Conservation (phyloP, 2,888 invertebrate genomes). For the Mellilla xanthometata region DNA sequence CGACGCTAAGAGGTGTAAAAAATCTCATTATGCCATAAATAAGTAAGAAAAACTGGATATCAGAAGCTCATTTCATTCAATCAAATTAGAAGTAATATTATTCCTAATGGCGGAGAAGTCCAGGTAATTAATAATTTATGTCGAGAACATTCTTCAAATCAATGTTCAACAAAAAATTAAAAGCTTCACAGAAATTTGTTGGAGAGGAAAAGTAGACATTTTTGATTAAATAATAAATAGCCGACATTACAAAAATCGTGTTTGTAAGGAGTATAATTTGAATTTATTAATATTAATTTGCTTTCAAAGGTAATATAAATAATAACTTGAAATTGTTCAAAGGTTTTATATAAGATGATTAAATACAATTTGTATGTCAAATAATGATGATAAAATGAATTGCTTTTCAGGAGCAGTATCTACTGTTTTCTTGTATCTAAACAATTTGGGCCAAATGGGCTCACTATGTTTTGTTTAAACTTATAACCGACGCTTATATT, state of each 20-base stretch:
- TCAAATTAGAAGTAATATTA: slow-evolving; percentile 51
- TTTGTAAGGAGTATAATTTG: slow-evolving; percentile 8
- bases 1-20: neutral
- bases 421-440: neutral
- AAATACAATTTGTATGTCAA: too few species aligned
- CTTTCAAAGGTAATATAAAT: too few species aligned
- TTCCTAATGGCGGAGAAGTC: slow-evolving; percentile 54
- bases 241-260: slow-evolving; percentile 18
- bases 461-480: slow-evolving; percentile 25
- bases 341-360: too few species aligned
- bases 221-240: slow-evolving; percentile 22
- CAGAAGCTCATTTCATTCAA: slow-evolving; percentile 32
- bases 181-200: slow-evolving; percentile 35
- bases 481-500: slow-evolving; percentile 42
- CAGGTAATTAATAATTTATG: slow-evolving; percentile 58
- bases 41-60: slow-evolving; percentile 14
- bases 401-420: neutral
- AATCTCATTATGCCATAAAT: neutral
- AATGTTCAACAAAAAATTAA: slow-evolving; percentile 55
- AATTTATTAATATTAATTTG: neutral
- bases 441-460: slow-evolving; percentile 3
- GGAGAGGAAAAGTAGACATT: slow-evolving; percentile 24
- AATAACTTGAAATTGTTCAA: too few species aligned
- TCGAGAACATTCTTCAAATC: slow-evolving; percentile 41
- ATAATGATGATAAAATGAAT: neutral